Conservation (phyloP, 2,797 vertebrate species). For the Chanos chanos region DNA sequence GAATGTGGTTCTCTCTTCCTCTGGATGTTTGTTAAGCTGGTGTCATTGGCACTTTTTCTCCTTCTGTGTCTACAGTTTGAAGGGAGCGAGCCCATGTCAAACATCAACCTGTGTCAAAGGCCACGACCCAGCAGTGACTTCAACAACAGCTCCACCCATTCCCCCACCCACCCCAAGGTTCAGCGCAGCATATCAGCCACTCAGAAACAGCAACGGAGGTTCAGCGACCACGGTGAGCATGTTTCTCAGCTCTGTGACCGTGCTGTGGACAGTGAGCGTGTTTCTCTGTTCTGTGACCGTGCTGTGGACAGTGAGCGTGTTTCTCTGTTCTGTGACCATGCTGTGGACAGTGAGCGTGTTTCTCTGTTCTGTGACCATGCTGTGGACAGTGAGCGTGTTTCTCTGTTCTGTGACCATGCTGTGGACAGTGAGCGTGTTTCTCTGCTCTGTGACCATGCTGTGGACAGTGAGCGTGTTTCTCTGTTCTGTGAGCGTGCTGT, state of each 20-base stretch:
- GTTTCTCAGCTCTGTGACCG: constrained; percentile 66
- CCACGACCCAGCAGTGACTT: constrained; percentile 93
- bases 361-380: no score
- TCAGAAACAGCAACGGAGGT: constrained; percentile 84
- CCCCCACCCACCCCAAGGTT: constrained; percentile 93
- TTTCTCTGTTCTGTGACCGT: constrained; percentile 61
- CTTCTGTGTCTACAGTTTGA: constrained; percentile 77
- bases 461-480: no score
- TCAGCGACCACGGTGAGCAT: constrained; percentile 85
- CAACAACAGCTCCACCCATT: constrained; percentile 91
- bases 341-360: no score
- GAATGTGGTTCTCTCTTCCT: no score
- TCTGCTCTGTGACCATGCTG: no score
- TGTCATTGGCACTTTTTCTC: neutral
- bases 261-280: constrained; percentile 58
- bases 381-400: no score
- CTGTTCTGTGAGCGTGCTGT: no score
- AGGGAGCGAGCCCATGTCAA: constrained; percentile 85
- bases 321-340: no score
- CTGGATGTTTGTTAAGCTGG: no score
- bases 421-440: no score
- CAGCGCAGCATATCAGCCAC: constrained; percentile 94
- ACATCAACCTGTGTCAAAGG: constrained; percentile 83
- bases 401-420: no score
- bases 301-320: no score